Base-by-base conservation (phyloP, 2,797 vertebrate species). In the Hippocampus kuda region DNA sequence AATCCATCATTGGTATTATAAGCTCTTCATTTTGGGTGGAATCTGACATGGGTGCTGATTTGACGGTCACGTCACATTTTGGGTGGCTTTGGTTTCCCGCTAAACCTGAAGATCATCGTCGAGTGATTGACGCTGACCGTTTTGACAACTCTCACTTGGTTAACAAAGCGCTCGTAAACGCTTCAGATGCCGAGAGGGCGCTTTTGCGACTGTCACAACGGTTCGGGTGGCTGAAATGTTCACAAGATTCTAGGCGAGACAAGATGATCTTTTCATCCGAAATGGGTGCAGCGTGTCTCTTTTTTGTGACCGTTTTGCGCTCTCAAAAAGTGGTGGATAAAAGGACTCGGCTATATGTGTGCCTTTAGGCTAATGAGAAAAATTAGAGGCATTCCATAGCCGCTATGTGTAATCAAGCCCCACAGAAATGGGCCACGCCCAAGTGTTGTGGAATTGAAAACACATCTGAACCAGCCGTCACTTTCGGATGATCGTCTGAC, bases 401-500 rank as follows among this genome's bases (percentile, higher is more conserved):
- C 34, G 65, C 30, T 67, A n/a, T 78, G 49, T 67, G 27, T 67
- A 41, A 48, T 65, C 24, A 26, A 65, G 16, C 41, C 41, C 15
- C 62, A 24, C n/a, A 64, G 61, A 10, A 63, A n/a, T 63, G 61
- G 38, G 61, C 22, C 62, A 64, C 62, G 11, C 48, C 26, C 46
- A 26, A 66, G 26, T 26, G 69, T 78, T 56, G 72, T 72, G 70
- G 16, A 2, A 9, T 67, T 68, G 26, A 68, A 74, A 49, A 77
- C 34, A 8, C 42, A 27, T 48, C 44, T 48, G 26, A 65, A 42
- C 9, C 41, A 46, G 62, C n/a, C 13, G 24, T 49, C 48, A 11
- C 27, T 10, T 34, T 69, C 16, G 49, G 30, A 70, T 51, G 9
- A 72, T 69, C 66, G 70, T 74, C 72, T 68, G 70, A 68, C 79